Evolutionary conservation across 2,888 invertebrate genomes (phyloP).

Genomic region (Lobophora halterata): DNA sequence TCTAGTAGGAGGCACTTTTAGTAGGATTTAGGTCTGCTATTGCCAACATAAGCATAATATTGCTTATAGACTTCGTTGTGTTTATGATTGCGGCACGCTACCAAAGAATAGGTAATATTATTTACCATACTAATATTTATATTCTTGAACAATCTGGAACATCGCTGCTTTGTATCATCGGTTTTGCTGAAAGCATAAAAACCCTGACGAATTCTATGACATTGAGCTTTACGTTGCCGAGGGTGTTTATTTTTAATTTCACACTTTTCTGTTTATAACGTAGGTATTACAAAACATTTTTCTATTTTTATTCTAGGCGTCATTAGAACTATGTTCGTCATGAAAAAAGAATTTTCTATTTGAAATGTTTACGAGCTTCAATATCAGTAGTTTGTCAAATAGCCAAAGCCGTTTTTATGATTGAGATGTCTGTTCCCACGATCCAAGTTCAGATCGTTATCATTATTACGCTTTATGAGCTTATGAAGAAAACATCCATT

Average conservation of each 20-base stretch:
- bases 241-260: conserved; percentile 71
- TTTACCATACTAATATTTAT: no score
- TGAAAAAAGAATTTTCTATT: conserved; percentile 62
- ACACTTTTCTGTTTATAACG: no score
- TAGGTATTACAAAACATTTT: no score
- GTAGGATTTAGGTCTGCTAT: background rate
- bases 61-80: no score
- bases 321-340: no score
- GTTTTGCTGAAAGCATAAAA: conserved; percentile 38
- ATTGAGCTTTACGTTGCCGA: conserved; percentile 61
- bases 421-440: conserved; percentile 23
- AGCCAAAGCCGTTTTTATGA: conserved; percentile 31
- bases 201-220: conserved; percentile 55
- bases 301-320: no score
- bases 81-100: no score
- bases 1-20: background rate
- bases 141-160: conserved; percentile 13
- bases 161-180: conserved; percentile 20
- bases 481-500: conserved; percentile 17
- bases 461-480: conserved; percentile 20
- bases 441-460: conserved; percentile 24
- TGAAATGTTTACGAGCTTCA: conserved; percentile 46
- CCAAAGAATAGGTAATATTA: no score
- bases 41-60: no score
- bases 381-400: conserved; percentile 40